Conservation (phyloP, 92 coral and sea anemone genomes). For the Galaxea fascicularis region DNA sequence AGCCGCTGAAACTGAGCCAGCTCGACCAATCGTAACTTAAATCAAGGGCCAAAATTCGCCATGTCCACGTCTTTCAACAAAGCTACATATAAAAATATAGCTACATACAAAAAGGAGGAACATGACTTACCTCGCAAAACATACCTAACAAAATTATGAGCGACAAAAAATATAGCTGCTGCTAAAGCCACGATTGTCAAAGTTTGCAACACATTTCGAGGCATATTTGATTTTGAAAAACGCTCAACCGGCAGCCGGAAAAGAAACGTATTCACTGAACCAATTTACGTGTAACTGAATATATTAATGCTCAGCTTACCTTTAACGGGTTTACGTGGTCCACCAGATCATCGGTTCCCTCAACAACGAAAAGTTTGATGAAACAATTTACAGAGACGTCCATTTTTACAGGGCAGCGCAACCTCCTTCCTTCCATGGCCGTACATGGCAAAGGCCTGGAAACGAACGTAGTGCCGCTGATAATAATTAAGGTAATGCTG, state of each 20-base stretch:
- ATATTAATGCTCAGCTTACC: conserved; percentile 9
- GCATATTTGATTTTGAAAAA: background rate
- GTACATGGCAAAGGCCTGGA: background rate
- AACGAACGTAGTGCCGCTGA: no score
- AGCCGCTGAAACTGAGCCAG: no score
- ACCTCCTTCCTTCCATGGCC: background rate
- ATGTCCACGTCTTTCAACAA: no score
- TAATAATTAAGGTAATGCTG: no score
- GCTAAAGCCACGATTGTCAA: conserved; percentile 48
- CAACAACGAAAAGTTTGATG: conserved; percentile 11
- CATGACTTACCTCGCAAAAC: conserved; percentile 54
- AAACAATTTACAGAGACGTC: background rate
- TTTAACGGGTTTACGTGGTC: conserved; percentile 10
- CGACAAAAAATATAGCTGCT: conserved; percentile 56
- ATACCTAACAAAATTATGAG: conserved; percentile 61
- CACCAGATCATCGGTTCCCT: conserved; percentile 20
- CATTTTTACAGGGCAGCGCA: background rate
- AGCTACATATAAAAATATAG: no score
- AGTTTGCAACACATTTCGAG: conserved; percentile 46
- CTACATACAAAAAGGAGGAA: background rate
- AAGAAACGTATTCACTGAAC: background rate
- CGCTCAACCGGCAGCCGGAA: background rate
- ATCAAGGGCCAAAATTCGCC: no score
- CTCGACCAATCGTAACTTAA: no score
- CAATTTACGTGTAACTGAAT: background rate